phyloP scores from a whole-genome alignment of 2,888 invertebrate genomes.

The Pammene aurita region DNA sequence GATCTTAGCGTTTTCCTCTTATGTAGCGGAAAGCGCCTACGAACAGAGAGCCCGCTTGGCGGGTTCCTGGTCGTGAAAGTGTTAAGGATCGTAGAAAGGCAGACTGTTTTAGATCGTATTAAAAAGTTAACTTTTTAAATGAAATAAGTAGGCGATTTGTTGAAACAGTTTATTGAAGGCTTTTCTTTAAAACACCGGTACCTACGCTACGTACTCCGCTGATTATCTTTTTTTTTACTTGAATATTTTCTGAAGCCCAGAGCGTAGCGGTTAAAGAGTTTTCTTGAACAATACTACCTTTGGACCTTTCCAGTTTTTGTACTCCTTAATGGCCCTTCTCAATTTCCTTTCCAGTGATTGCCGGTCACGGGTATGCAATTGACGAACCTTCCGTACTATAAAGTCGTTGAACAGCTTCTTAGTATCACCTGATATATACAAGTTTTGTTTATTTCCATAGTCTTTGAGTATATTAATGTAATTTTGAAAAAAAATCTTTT shows the following conservation, averaged over 20 bases:
- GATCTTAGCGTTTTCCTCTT: too few species aligned
- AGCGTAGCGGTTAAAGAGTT: neutral
- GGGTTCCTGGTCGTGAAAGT: too few species aligned
- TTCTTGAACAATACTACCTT: slow-evolving; percentile 2
- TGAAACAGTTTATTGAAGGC: too few species aligned
- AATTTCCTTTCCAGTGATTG: slow-evolving; percentile 50
- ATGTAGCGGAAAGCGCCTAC: too few species aligned
- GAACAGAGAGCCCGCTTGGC: too few species aligned
- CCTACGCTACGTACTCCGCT: too few species aligned
- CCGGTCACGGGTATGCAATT: slow-evolving; percentile 47
- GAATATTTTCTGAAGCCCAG: neutral
- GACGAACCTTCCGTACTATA: slow-evolving; percentile 47
- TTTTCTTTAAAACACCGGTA: too few species aligned
- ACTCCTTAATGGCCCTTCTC: slow-evolving; percentile 56
- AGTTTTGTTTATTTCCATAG: slow-evolving; percentile 47
- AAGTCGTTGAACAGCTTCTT: slow-evolving; percentile 48
- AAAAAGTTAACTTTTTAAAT: too few species aligned
- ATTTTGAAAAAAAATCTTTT: slow-evolving; percentile 57
- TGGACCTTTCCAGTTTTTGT: slow-evolving; percentile 34
- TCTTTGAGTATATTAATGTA: slow-evolving; percentile 54
- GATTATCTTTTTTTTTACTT: neutral
- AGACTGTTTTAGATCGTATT: too few species aligned
- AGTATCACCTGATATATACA: slow-evolving; percentile 49
- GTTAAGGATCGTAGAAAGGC: too few species aligned
- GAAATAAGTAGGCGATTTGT: too few species aligned